Evolutionary conservation across 2,888 invertebrate genomes (phyloP), one percentile per base, ranked within the genome.

Genomic region (Eledone cirrhosa): DNA sequence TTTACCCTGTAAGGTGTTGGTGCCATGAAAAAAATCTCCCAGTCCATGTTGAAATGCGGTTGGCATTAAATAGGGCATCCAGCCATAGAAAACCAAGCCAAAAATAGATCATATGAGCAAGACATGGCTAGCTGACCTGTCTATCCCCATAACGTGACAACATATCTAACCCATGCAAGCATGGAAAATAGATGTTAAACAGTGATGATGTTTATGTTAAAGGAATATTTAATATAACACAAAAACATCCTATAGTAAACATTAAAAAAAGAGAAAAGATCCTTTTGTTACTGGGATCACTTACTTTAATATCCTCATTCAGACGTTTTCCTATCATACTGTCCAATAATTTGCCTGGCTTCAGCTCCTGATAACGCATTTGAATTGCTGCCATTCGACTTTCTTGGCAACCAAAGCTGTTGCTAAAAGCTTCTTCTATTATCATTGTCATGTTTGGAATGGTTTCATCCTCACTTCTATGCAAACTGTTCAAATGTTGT

Each of bases 391-490:
- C 80, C 33, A 86, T 82, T 72, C 85, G 81, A 0, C 81, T 80
- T 72, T 86, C 86, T 79, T 86, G 82, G 78, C 86, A 86, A 69
- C 86, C 85, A 81, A 87, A 88, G n/a, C 87, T 87, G 47, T 83
- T 83, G 78, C 83, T 82, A 83, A 85, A 87, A 33, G 88, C 86
- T 78, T 88, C 87, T 31, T 87, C 84, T 79, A 88, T 86, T 80
- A 85, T 85, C 75, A 84, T 84, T n/a, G 84, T 86, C 80, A 88
- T 83, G 59, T 85, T 83, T 7, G 87, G 86, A 72, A 87, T 84
- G 8, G 84, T 83, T 59, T 87, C 87, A 65, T 88, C 88, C 78
- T 86, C 86, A 41, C 83, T 80, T 53, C 82, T 82, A 31, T 80
- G 65, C 74, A 80, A 80, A 19, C 79, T 78, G 27, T 79, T 79